A percentile compares a stretch with the other conserved stretches of the same genome.
Conservation (phyloP, 2,113 vertebrate genomes). For the Crotalus viridis region DNA sequence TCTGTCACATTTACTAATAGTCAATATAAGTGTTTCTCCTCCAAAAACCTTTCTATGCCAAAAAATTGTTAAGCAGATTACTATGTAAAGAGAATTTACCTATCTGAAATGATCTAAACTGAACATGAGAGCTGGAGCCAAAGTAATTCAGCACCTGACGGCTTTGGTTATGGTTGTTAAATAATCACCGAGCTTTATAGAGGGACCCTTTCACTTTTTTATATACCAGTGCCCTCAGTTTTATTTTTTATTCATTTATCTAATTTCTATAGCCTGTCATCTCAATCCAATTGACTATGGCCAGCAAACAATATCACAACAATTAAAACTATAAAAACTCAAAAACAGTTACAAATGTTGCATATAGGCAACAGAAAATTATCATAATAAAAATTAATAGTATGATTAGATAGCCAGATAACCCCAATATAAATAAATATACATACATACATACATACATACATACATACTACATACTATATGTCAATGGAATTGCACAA, state of each 20-base stretch:
- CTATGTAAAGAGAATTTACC: background rate
- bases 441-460: no score
- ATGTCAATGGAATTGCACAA: conserved; percentile 25
- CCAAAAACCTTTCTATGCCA: background rate
- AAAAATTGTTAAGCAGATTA: no score
- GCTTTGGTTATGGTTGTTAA: background rate
- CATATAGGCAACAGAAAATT: no score
- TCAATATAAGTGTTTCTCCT: background rate
- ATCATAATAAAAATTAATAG: no score
- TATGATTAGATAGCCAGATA: background rate
- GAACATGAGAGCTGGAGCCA: background rate
- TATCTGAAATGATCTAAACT: background rate
- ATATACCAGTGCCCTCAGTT: background rate
- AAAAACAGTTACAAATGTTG: no score
- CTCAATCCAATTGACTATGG: no score
- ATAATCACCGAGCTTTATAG: background rate
- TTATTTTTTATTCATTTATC: no score
- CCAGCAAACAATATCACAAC: no score
- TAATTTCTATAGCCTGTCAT: no score
- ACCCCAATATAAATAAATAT: background rate
- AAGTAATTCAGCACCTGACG: background rate
- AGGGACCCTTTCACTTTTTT: background rate
- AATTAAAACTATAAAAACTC: no score
- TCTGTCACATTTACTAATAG: background rate
- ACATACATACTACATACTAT: no score